Conservation (phyloP, 92 coral and sea anemone species). For the Porites divaricata region DNA sequence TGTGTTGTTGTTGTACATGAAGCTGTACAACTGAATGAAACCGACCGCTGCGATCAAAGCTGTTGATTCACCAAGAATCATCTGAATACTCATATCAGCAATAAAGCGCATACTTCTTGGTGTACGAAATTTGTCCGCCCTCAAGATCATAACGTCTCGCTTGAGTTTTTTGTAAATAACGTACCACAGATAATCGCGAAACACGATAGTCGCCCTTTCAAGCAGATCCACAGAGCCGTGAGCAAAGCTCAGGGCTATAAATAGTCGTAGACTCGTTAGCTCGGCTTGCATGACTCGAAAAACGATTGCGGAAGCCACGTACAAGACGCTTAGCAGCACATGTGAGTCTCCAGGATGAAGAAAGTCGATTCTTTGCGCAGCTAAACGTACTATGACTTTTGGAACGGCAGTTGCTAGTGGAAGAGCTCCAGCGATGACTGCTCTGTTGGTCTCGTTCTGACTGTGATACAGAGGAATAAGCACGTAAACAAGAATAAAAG, state of each 20-base stretch:
- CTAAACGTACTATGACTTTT: conserved; percentile 54
- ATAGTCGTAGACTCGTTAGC: conserved; percentile 35
- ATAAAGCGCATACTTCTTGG: conserved; percentile 71
- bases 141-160: conserved; percentile 1
- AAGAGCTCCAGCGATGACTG: conserved; percentile 29
- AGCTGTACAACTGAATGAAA: conserved; percentile 53
- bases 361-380: conserved; percentile 52
- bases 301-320: conserved; percentile 38
- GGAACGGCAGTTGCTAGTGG: conserved; percentile 57
- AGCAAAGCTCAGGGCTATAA: conserved; percentile 57
- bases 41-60: conserved; percentile 61
- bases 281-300: conserved; percentile 76
- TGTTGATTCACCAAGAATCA: conserved; percentile 68
- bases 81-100: conserved; percentile 70
- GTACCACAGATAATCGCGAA: conserved; percentile 69
- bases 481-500: conserved; percentile 38
- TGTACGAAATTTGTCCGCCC: conserved; percentile 34
- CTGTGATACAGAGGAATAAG: conserved; percentile 55
- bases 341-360: conserved; percentile 54
- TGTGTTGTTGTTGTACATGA: conserved; percentile 46
- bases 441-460: conserved; percentile 39
- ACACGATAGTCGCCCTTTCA: conserved; percentile 50
- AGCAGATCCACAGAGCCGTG: conserved; percentile 60
- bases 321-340: conserved; percentile 36
- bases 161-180: conserved; percentile 44